Base-by-base conservation (phyloP, 2,888 invertebrate genomes). In the Dynastes tityus region DNA sequence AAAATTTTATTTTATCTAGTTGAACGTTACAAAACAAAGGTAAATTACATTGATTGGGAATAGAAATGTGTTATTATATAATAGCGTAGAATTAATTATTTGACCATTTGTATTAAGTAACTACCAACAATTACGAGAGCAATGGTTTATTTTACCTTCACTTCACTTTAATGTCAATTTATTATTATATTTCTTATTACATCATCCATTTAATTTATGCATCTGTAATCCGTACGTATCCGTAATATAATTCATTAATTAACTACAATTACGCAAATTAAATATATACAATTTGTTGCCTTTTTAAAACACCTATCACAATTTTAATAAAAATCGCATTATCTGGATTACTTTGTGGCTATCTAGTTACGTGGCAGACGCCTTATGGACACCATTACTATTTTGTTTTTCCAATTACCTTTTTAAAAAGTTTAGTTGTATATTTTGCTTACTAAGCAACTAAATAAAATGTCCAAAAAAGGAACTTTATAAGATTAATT, bases 91-190 rank as follows among this genome's bases (percentile, higher is more conserved):
- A 16, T 55, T 63, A 63, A 63, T 63, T 13, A 29, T 11, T 27
- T 29, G 9, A 29, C 27, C 2, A 32, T 63, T 63, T 32, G 32
- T 29, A 63, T 63, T 63, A 63, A 63, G 9, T 63, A 63, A 63
- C 29, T 63, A 63, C 6, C 11, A 29, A 29, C 27, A 63, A 63
- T 29, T 63, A 63, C n/a, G 13, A 32, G 13, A 63, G 32, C 3
- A 63, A 29, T 29, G 29, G 13, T 63, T 29, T 63, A 63, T 32
- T 63, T 32, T 63, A 63, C 63, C 32, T 63, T 63, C 63, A 63
- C 63, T 63, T 6, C 29, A 11, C 32, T 32, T 32, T 5, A 13
- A 11, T 63, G 27, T 32, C 63, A 63, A 63, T 22, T 29, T 61
- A 8, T 32, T 63, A 63, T 32, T 63, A 27, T 27, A 29, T 27